Base-by-base conservation (phyloP, 2,888 invertebrate species). In the Oligia strigilis region DNA sequence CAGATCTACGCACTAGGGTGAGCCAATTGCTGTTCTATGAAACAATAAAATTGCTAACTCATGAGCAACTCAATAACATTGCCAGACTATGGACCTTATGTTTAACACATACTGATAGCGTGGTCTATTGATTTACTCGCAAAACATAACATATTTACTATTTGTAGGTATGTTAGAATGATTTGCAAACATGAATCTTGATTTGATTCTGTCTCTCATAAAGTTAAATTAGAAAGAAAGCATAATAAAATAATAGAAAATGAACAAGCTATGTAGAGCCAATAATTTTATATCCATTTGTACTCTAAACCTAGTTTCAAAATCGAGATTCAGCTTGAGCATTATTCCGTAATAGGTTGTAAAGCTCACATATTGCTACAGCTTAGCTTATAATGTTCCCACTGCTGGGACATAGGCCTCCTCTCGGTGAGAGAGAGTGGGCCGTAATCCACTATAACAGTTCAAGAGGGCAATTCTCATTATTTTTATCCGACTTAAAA, bases 1-100 rank as follows among this genome's bases (percentile, higher is more conserved):
- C 76, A 82, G 80, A 55, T 67, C 82, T 9, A 76, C 23, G 0
- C 6, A 8, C 49, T 67, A 82, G 43, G 80, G 80, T 80, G 83
- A 80, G 80, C 83, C 23, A 80, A 55, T 62, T 67, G 23, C 3
- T 81, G 29, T 80, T 76, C 67, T 80, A 76, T 55, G 36, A 52
- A 66, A 23, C 4, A 11, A 36, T 75, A 52, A 43, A 4, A 60
- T n/a, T 52, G 14, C 43, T 14, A 40, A 43, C 9, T 19, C 40
- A 17, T 29, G n/a, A 72, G 19, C 19, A 72, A 73, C 11, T 11
- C 17, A 9, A 17, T 67, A 80, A 52, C n/a, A 17, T 17, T 43
- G 29, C 29, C 36, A 66, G 19, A 46, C 58, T 4, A 14, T 52
- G 23, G 4, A 52, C 23, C 14, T 60, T 29, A 66, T 66, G 75